A percentile compares a stretch with the other conserved stretches of the same genome.
These are phyloP conservation scores for Calidris pugnax DNA, from an alignment of 2,113 vertebrate species.

Conservation along the genomic window DNA sequence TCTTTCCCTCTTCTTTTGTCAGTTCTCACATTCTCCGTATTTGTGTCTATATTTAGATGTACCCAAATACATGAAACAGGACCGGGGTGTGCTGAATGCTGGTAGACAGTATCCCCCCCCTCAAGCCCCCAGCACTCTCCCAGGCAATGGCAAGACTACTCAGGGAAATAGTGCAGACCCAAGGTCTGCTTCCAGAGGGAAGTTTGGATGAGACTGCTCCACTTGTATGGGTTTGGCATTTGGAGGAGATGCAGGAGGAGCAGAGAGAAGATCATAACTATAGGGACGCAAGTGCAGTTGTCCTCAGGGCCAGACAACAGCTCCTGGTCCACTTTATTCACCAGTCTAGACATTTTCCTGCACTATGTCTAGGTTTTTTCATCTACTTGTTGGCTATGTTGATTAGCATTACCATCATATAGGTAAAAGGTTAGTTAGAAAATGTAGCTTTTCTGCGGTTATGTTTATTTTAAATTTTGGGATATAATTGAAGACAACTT, in stretches of 20 bases:
- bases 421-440: background rate
- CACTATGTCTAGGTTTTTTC: background rate
- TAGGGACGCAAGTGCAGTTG: background rate
- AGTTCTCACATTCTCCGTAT: background rate
- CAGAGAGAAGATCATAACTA: background rate
- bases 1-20: background rate
- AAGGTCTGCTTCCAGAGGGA: background rate
- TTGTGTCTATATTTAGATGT: background rate
- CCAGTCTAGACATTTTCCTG: background rate
- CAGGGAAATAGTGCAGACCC: background rate
- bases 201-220: background rate
- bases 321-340: background rate
- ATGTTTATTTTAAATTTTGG: background rate
- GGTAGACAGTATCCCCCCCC: too few species aligned
- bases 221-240: background rate
- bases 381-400: background rate
- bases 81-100: background rate
- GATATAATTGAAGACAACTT: background rate
- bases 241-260: background rate
- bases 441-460: background rate
- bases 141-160: background rate
- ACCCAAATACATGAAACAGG: background rate
- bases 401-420: background rate
- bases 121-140: background rate
- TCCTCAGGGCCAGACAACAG: background rate